Base-by-base conservation (phyloP, 2,113 vertebrate species). In the Cololabis saira region DNA sequence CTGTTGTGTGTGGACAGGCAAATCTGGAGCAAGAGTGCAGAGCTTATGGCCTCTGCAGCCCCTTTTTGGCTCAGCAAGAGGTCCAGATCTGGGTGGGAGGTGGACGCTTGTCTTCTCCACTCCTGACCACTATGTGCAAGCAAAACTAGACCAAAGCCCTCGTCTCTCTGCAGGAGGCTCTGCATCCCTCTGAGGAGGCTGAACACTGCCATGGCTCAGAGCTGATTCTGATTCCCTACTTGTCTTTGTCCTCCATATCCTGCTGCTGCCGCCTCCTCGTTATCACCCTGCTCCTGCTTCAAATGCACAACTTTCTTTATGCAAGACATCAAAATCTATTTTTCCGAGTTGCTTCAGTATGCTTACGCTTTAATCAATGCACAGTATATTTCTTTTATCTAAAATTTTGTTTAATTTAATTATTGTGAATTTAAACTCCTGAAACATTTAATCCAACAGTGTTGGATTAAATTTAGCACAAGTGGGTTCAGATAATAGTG, bases 61-160 rank as follows among this genome's bases (percentile, higher is more conserved):
- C 79, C 63, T 78, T 45, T 68, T 64, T 55, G 52, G 40, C 66
- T 62, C 84, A 80, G 86, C 59, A 24, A 80, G 73, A 76, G 68
- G 41, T 76, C 61, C 47, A 68, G 65, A 81, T 81, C 52, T 59
- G 61, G 41, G 42, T 60, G 45, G 67, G 69, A 61, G 62, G 53
- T 51, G 49, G 43, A 72, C 55, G 53, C 56, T 60, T 0, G 17
- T 43, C 41, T 45, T 55, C 53, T 69, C 12, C 15, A 24, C 68
- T 53, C 19, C 48, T 58, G 57, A 59, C 73, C 67, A 67, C 79
- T 78, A n/a, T n/a, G n/a, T n/a, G 71, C 65, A 71, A 76, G 60
- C 48, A 45, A 71, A 79, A 53, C 61, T 68, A 71, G 59, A 71
- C 61, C 72, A 79, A 71, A 80, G 54, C 42, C 65, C 22, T 59